A percentile compares a stretch with the other conserved stretches of the same genome.
phyloP scores from a whole-genome alignment of 2,888 invertebrate species.

The Scotopteryx bipunctaria region DNA sequence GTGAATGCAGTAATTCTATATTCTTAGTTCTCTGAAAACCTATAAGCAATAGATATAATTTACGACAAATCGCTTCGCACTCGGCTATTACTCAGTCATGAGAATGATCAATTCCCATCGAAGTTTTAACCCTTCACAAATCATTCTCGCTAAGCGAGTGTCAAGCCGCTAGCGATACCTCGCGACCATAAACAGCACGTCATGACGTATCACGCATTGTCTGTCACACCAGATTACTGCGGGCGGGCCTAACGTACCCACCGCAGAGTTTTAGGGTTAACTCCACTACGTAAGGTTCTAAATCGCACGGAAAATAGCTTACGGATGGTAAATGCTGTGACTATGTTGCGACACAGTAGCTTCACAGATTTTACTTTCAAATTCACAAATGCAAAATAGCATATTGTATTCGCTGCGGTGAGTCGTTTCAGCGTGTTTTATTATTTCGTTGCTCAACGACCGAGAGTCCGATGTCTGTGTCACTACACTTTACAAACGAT shows the following conservation, averaged over 20 bases:
- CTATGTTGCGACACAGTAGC: slow-evolving; percentile 79
- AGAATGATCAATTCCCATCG: slow-evolving; percentile 47
- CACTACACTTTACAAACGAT: not conserved
- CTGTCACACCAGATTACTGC: slow-evolving; percentile 43
- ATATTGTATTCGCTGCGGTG: slow-evolving; percentile 70
- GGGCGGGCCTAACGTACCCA: slow-evolving; percentile 39
- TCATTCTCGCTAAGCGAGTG: slow-evolving; percentile 73
- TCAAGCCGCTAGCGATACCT: slow-evolving; percentile 73
- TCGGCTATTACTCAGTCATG: slow-evolving; percentile 35
- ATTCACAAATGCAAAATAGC: slow-evolving; percentile 75
- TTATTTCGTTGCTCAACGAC: slow-evolving; percentile 58
- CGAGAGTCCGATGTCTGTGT: slow-evolving; percentile 37
- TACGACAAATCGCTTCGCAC: slow-evolving; percentile 23
- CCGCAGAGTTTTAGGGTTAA: slow-evolving; percentile 36
- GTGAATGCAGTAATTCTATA: slow-evolving; percentile 10
- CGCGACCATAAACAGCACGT: slow-evolving; percentile 69
- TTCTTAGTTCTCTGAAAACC: not conserved
- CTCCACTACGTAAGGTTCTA: slow-evolving; percentile 37
- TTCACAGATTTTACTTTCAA: slow-evolving; percentile 71
- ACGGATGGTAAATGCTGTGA: slow-evolving; percentile 38
- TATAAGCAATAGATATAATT: slow-evolving; percentile 9
- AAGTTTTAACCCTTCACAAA: slow-evolving; percentile 67
- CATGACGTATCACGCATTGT: slow-evolving; percentile 78
- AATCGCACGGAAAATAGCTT: slow-evolving; percentile 14
- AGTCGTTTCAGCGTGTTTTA: slow-evolving; percentile 59